Evolutionary conservation across 2,797 vertebrate genomes (phyloP).

Genomic region (Xiphophorus birchmanni): DNA sequence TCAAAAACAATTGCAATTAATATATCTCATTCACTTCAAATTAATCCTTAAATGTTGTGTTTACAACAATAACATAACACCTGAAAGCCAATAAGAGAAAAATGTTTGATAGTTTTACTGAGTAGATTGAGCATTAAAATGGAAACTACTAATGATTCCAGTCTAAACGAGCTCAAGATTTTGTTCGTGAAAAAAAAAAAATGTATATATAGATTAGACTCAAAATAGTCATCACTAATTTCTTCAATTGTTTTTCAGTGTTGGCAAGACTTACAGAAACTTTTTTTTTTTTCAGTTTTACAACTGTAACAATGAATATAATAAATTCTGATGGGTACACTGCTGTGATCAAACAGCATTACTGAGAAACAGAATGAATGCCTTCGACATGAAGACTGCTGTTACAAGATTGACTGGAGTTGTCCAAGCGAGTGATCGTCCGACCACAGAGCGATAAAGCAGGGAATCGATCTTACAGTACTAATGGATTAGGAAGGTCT

Average conservation of each 20-base stretch:
- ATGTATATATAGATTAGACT: not conserved
- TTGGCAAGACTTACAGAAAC: not conserved
- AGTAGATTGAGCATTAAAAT: not conserved
- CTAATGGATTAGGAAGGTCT: conserved; percentile 70
- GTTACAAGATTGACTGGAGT: conserved; percentile 37
- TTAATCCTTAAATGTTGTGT: not conserved
- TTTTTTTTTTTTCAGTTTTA: not conserved
- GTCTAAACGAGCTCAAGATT: not conserved
- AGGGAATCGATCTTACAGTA: conserved; percentile 55
- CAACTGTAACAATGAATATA: not conserved
- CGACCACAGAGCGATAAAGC: conserved; percentile 8
- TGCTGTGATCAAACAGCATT: conserved; percentile 1
- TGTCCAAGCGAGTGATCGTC: conserved; percentile 20
- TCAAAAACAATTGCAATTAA: no score
- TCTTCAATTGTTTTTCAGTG: not conserved
- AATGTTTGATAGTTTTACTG: not conserved
- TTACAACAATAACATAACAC: not conserved
- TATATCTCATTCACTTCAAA: no score
- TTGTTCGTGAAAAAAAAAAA: not conserved
- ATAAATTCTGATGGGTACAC: not conserved
- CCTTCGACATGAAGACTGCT: conserved; percentile 19
- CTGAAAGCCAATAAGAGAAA: not conserved
- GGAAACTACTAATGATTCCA: not conserved
- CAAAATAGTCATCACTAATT: not conserved
- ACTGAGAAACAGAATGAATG: conserved; percentile 15